Evolutionary conservation across 2,113 vertebrate species (phyloP).

Genomic region (Proteles cristata): DNA sequence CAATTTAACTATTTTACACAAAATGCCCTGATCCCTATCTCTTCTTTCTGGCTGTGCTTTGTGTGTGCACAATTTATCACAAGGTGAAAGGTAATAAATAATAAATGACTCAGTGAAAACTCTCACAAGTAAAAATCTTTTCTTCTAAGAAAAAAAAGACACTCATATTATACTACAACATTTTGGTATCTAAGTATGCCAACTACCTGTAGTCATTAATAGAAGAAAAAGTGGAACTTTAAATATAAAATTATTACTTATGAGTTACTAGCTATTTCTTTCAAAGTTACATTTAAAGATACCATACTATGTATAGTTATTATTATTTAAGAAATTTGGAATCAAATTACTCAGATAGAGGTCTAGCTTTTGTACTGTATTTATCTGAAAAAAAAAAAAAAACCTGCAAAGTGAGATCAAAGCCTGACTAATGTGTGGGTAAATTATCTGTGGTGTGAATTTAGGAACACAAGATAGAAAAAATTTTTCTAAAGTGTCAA

Average conservation of each 20-base stretch:
- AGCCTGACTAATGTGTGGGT: background rate
- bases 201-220: background rate
- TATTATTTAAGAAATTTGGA: background rate
- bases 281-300: background rate
- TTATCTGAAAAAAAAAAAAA: background rate
- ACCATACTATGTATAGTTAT: background rate
- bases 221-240: background rate
- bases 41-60: background rate
- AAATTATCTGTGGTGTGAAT: background rate
- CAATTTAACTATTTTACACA: background rate
- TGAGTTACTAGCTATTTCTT: background rate
- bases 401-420: background rate
- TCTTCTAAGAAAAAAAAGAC: background rate
- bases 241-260: background rate
- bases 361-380: background rate
- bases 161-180: background rate
- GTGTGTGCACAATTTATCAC: background rate
- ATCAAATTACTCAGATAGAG: background rate
- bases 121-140: background rate
- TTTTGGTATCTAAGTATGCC: background rate
- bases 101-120: background rate
- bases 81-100: background rate
- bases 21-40: background rate
- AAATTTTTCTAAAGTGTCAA: slow-evolving; percentile 3
- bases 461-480: background rate